Conservation (phyloP, 2,797 vertebrate genomes). For the Dryobates pubescens region DNA sequence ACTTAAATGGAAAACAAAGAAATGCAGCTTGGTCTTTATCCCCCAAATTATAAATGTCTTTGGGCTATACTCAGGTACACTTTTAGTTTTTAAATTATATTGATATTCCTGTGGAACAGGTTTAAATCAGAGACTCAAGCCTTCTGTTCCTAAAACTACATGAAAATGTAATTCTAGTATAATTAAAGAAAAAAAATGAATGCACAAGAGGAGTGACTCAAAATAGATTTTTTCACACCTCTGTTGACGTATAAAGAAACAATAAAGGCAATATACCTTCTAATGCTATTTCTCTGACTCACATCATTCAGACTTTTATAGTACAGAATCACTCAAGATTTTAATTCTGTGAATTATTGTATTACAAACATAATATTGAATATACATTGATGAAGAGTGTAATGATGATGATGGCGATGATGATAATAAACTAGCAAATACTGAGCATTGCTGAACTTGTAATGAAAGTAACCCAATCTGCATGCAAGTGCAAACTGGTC, state of each 20-base stretch:
- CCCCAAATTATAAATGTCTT: neutral
- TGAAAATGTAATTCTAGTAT: neutral
- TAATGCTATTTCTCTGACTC: neutral
- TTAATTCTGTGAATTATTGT: neutral
- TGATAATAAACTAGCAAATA: neutral
- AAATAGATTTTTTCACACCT: neutral
- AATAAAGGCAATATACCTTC: neutral
- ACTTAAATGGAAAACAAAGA: neutral
- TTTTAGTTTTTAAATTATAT: neutral
- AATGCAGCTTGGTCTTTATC: neutral
- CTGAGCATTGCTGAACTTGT: neutral
- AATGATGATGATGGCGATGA: neutral
- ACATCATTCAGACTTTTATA: neutral
- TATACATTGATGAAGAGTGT: neutral
- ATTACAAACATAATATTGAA: neutral
- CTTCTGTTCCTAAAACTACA: neutral
- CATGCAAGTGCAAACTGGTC: constrained; percentile 30
- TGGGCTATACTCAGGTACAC: accelerated
- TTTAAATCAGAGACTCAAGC: neutral
- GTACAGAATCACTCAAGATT: neutral
- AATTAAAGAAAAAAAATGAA: neutral
- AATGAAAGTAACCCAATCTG: neutral
- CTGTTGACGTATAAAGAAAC: neutral
- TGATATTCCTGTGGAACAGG: neutral
- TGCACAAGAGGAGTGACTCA: neutral